Evolutionary conservation across 37 sponge, comb jelly and placozoan species (phyloP), one percentile per base, ranked within the genome.

Genomic region (Agelas oroides): DNA sequence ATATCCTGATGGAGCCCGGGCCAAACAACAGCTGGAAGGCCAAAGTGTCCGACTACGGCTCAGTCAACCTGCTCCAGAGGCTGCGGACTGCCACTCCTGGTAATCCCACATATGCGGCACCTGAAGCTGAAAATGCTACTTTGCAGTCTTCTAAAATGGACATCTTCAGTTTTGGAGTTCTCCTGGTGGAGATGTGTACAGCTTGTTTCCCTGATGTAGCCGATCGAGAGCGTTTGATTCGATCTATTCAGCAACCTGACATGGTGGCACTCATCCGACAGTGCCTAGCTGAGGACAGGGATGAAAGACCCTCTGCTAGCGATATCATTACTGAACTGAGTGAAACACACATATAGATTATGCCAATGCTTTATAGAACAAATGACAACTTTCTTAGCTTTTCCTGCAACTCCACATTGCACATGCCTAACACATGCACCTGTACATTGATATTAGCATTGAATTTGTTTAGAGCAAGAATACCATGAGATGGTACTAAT

Each of bases 11-110:
- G 28, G 34, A 86, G 36, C 65, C 90, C 13, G 30, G 27, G 18
- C 77, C 77, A 3, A 52, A 34, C 28, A 65, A 56, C 14, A 18
- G 40, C 16, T 89, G 94, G 94, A 57, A 25, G 41, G 94, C 94
- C 28, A 93, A 93, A 59, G 69, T 93, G 20, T 79, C 89, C 33
- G 90, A 89, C 63, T 93, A 80, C 65, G 90, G 90, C 28, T 86
- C 94, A 3, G 87, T 77, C 62, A 89, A 93, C 75, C 67, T 89
- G 2, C 76, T 31, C 41, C 14, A 61, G 11, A 27, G 17, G 71
- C 54, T 84, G 20, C 3, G 59, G 15, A 71, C 73, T 33, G 74
- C 35, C 1, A 31, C 41, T 39, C 70, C 73, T 18, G 63, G 75
- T 3, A 28, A 19, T 19, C 67, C 78, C 0, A 46, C 55, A 0